Base-by-base conservation (phyloP, 2,888 invertebrate species). In the Nesidiocoris tenuis region DNA sequence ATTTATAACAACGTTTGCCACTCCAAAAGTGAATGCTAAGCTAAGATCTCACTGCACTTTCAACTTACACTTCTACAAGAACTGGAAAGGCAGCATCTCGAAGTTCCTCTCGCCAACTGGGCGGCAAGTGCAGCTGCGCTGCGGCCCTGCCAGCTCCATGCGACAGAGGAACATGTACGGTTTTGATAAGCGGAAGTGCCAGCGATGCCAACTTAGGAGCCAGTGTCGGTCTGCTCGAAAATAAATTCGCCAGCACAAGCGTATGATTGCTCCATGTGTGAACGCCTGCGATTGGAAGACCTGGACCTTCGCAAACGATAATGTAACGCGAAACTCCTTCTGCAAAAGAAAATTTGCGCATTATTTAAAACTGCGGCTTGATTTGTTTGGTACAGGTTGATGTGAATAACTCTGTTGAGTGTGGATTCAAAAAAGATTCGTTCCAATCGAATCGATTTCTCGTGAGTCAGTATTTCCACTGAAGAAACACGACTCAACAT, bases 301-400 rank as follows among this genome's bases (percentile, higher is more conserved):
- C 94, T 61, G 95, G 96, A n/a, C 96, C 96, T 81, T 92, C 90
- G 84, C 97, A 97, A 82, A 93, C 90, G 80, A 96, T 87, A 80
- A 94, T 94, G 84, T 94, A 95, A 83, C 85, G 81, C 9, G 82
- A 81, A 55, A 80, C 77, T 59, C 79, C 80, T 55, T 77, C 80
- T 77, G 68, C 1, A 16, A 23, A 63, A 19, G n/a, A 63, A 63
- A 67, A 3, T n/a, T n/a, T n/a, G 7, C 17, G n/a, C 61, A 61
- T 17, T 9, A 61, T n/a, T n/a, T n/a, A n/a, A n/a, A n/a, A n/a
- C n/a, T n/a, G n/a, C n/a, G n/a, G n/a, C n/a, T n/a, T n/a, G n/a
- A n/a, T n/a, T n/a, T n/a, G n/a, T n/a, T n/a, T n/a, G n/a, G n/a
- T n/a, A n/a, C n/a, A n/a, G n/a, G n/a, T n/a, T n/a, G n/a, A n/a